Base-by-base conservation (phyloP, 2,113 vertebrate species). In the Leptobrachium ailaonicum region DNA sequence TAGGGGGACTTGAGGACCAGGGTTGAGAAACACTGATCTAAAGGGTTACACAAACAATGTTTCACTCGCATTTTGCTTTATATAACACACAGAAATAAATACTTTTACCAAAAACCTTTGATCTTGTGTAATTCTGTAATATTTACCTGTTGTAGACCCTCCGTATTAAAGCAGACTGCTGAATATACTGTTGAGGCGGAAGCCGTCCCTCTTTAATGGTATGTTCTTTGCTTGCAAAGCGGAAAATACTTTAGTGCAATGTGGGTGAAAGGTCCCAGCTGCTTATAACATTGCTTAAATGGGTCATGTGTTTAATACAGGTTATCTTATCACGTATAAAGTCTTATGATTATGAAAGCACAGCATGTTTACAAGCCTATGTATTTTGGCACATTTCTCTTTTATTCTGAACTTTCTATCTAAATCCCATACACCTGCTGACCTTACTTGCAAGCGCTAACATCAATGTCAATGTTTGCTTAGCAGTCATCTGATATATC, bases 241-340 rank as follows among this genome's bases (percentile, higher is more conserved):
- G 47, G 4, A 50, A 50, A 5, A 8, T 4, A 50, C 56, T 13
- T 3, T 4, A 42, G 9, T 2, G 32, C 2, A 43, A 71, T 44
- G 68, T 71, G n/a, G 43, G 70, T 72, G 50, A 72, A 72, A 72
- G 70, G 45, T 72, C 70, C 13, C 54, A 44, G 56, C 60, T 63
- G 72, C 72, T 63, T 6, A 44, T 63, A 20, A 32, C 60, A 63
- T n/a, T 11, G 40, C 2, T 5, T 13, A 40, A 54, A 73, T 41
- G 11, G 50, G 20, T 9, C n/a, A n/a, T 12, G 40, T 54, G 53
- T 41, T 73, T 73, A 69, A 44, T 44, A 44, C 12, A 44, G 41
- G 12, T 69, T 11, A n/a, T 69, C 67, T 44, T 69, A 69, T 69
- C 43, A 4, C 41, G 3, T 6, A 13, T 13, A 6, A 32, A 10